Evolutionary conservation across 2,113 vertebrate genomes (phyloP), one percentile per base, ranked within the genome.

Genomic region (Chaetura pelagica): DNA sequence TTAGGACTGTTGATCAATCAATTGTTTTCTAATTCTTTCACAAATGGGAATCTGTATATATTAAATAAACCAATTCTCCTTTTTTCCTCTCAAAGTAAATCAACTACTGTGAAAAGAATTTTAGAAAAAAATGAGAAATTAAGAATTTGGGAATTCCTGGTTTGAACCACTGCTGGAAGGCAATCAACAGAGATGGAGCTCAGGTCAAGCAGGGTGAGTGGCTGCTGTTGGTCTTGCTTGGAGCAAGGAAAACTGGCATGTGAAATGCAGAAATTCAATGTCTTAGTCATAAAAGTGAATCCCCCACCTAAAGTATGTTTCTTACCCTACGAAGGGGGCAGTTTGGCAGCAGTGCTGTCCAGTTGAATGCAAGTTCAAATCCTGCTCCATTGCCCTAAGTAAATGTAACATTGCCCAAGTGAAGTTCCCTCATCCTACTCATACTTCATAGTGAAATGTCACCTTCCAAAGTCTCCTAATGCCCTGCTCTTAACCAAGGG

Each of bases 191-290:
- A 64, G 44, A 48, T 0, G 0, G 35, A 63, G 42, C 10, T 68
- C 54, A 83, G 38, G 32, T 21, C 35, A n/a, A 4, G 35, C 1
- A 2, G 16, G 11, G n/a, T 19, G 10, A 30, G 21, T 7, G 10
- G 14, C 54, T 2, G 0, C 57, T 46, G 38, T 49, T 84, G 2
- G 1, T 38, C 27, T 44, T 49, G 57, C 75, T 51, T 0, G 0
- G 35, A 73, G n/a, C 42, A 63, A 77, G 46, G 18, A 80, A 67
- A 52, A 42, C 5, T 18, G 51, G 13, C 15, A 62, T 6, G 5
- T 18, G 38, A 84, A 91, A 42, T 3, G 1, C 64, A 63, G 55
- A 73, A 85, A 63, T 52, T 27, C 7, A 68, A 29, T 8, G 16
- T 32, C 51, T 67, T 29, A 7, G 38, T 23, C 49, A 64, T 30